These are phyloP conservation scores for Phenganax marumi DNA, from an alignment of 92 coral and sea anemone genomes.

Conservation along the genomic window DNA sequence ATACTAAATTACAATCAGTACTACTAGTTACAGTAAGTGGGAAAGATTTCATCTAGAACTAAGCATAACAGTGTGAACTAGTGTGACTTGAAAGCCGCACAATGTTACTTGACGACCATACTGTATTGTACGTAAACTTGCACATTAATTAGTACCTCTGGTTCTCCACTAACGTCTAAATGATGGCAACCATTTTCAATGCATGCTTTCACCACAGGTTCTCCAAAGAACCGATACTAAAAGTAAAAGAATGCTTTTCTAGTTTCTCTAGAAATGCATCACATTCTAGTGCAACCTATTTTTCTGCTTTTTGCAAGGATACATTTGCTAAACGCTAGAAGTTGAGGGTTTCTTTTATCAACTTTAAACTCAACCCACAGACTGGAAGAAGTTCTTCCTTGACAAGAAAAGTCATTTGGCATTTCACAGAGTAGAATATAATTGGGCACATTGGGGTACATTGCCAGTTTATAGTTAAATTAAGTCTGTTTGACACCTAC, in stretches of 20 bases:
- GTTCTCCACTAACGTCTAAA: constrained; percentile 95
- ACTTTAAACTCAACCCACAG: background rate
- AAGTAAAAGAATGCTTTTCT: constrained; percentile 2
- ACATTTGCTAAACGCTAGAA: too few species aligned
- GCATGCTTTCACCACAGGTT: constrained; percentile 91
- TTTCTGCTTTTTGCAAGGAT: too few species aligned
- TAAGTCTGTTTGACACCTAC: constrained; percentile 48
- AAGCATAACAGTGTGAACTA: too few species aligned
- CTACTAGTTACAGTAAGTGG: background rate
- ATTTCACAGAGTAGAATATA: too few species aligned
- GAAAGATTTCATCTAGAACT: too few species aligned
- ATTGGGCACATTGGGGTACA: too few species aligned
- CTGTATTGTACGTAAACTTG: background rate
- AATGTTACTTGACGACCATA: background rate
- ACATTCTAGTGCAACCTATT: too few species aligned
- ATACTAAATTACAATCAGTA: constrained; percentile 48
- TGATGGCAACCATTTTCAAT: constrained; percentile 89
- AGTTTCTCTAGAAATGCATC: too few species aligned
- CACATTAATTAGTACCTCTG: constrained; percentile 68
- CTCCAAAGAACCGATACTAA: constrained; percentile 97
- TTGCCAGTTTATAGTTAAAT: too few species aligned
- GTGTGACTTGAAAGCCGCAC: too few species aligned
- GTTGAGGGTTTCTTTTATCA: too few species aligned
- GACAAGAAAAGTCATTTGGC: background rate
- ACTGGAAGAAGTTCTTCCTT: background rate